Conservation (phyloP, 2,797 vertebrate genomes). For the Eptatretus atami region DNA sequence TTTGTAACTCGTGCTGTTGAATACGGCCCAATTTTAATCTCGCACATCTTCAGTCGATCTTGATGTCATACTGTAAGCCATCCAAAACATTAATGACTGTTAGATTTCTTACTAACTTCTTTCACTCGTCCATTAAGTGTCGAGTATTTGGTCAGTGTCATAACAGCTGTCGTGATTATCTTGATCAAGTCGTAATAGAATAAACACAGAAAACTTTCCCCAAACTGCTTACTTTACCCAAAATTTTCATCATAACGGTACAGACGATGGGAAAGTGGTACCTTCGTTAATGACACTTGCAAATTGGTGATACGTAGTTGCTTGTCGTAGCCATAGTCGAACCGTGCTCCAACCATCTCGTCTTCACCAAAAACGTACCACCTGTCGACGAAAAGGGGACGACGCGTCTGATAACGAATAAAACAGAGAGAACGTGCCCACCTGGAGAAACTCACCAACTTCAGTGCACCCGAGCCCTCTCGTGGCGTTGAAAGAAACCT, state of each 20-base stretch:
- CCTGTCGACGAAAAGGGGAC: slow-evolving; percentile 74
- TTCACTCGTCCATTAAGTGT: slow-evolving; percentile 83
- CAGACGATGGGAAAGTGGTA: slow-evolving; percentile 61
- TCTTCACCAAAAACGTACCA: slow-evolving; percentile 91
- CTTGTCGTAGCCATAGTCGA: slow-evolving; percentile 99
- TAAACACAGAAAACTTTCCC: slow-evolving; percentile 92
- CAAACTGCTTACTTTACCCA: slow-evolving; percentile 84
- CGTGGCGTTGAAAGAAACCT: slow-evolving; percentile 62
- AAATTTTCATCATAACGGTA: slow-evolving; percentile 89
- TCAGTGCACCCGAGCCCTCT: slow-evolving; percentile 80
- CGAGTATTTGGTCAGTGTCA: slow-evolving; percentile 97
- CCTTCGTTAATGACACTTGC: slow-evolving; percentile 97
- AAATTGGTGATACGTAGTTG: slow-evolving; percentile 91
- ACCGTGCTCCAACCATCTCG: slow-evolving; percentile 87
- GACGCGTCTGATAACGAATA: slow-evolving; percentile 77
- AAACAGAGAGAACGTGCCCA: slow-evolving; percentile 86
- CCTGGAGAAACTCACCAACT: slow-evolving; percentile 76
- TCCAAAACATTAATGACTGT: slow-evolving; percentile 95
- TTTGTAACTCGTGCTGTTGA: slow-evolving; percentile 79
- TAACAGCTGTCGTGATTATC: slow-evolving; percentile 87
- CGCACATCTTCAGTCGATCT: slow-evolving; percentile 78
- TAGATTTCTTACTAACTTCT: slow-evolving; percentile 94
- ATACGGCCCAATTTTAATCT: slow-evolving; percentile 81
- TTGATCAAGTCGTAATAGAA: slow-evolving; percentile 96
- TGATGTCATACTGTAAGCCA: slow-evolving; percentile 98